phyloP scores from a whole-genome alignment of 1,140 invertebrate genomes.

The Drosophila tristis region DNA sequence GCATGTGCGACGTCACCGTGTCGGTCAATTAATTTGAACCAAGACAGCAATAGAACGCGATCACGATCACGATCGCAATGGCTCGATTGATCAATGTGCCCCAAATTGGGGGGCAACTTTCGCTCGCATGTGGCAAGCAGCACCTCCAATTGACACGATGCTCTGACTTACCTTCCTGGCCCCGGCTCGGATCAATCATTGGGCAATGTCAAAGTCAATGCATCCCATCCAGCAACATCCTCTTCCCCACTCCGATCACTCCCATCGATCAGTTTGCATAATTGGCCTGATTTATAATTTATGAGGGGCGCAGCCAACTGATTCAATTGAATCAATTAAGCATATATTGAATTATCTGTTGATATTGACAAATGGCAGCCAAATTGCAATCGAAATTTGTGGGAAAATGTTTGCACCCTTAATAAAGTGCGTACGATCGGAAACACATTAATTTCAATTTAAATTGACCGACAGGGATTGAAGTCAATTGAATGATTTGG shows the following conservation, averaged over 20 bases:
- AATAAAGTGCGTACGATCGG: constrained; percentile 53
- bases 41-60: constrained; percentile 34
- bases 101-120: constrained; percentile 26
- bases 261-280: constrained; percentile 48
- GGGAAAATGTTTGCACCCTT: constrained; percentile 45
- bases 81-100: constrained; percentile 56
- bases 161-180: constrained; percentile 9
- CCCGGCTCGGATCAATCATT: constrained; percentile 35
- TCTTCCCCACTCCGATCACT: not conserved
- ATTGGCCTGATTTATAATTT: constrained; percentile 72
- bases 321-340: constrained; percentile 77
- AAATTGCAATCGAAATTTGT: constrained; percentile 65
- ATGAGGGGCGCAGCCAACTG: constrained; percentile 51
- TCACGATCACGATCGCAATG: constrained; percentile 24
- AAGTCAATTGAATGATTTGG: constrained; percentile 25
- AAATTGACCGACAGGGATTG: constrained; percentile 48
- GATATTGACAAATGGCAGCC: constrained; percentile 74
- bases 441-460: constrained; percentile 12
- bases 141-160: constrained; percentile 52
- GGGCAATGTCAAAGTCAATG: constrained; percentile 56
- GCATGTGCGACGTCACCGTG: constrained; percentile 53
- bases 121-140: constrained; percentile 51
- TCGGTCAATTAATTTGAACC: constrained; percentile 75
- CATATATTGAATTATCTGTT: constrained; percentile 75
- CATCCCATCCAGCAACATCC: constrained; percentile 9